Base-by-base conservation (phyloP, 2,113 vertebrate species). In the Neolamprologus fasciatus region DNA sequence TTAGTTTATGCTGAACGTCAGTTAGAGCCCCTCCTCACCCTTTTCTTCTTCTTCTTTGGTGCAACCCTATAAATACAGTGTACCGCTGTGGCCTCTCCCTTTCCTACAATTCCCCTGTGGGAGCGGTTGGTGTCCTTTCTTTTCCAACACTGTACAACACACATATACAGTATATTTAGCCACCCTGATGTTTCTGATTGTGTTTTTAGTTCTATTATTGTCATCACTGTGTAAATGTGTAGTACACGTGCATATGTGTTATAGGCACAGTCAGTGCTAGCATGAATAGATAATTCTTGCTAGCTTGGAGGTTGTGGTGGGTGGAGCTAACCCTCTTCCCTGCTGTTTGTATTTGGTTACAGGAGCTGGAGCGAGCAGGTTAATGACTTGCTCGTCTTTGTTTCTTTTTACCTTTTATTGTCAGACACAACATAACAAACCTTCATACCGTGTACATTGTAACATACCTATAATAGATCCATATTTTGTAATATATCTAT, bases 121-220 rank as follows among this genome's bases (percentile, higher is more conserved):
- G 57, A 61, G 8, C 0, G 3, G 28, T 61, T 0, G 0, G 8
- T 58, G 55, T 58, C 55, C 13, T 58, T 28, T 58, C 23, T 58
- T 16, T 57, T 3, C 53, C 53, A 55, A 55, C 53, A 26, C 53
- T 26, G 13, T 9, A 28, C 54, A 28, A 58, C 55, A 58, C 55
- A 57, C 23, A 58, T 28, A 16, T 28, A 28, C 55, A 16, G 23
- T 57, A 3, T 28, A 0, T 57, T 57, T 26, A 26, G 54, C 23
- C 54, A 57, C 23, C 54, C 12, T 26, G 54, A 57, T 57, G 23
- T 57, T 57, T 57, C 54, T 57, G 54, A 57, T 57, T 5, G 23
- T 57, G 54, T 57, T 28, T 57, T 28, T 28, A 57, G 23, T 28
- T 57, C 23, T 1, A 16, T 57, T 57, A 5, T 2, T 57, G 12